Evolutionary conservation across 1,140 invertebrate genomes (phyloP).

Genomic region (Drosophila pachea): DNA sequence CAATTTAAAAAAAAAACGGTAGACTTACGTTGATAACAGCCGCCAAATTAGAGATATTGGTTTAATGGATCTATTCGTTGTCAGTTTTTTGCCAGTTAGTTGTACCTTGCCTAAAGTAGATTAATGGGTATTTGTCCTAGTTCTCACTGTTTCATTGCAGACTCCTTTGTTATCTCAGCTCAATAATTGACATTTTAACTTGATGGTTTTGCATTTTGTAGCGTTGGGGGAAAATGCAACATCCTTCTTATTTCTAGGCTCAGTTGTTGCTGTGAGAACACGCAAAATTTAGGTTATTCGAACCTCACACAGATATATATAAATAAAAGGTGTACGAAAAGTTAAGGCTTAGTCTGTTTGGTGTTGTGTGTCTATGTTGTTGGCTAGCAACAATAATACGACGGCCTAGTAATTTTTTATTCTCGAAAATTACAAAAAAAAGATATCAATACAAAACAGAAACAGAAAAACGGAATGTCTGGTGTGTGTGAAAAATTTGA

Average conservation of each 20-base stretch:
- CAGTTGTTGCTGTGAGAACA: conserved; percentile 32
- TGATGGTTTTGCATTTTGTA: conserved; percentile 47
- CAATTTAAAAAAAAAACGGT: too few species aligned
- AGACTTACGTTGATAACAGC: too few species aligned
- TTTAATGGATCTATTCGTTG: too few species aligned
- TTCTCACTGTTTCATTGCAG: conserved; percentile 21
- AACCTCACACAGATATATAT: conserved; percentile 28
- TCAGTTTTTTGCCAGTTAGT: too few species aligned
- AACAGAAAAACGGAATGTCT: too few species aligned
- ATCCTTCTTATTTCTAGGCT: conserved; percentile 29
- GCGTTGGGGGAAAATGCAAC: conserved; percentile 40
- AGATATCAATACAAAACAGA: background rate
- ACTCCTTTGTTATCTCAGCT: conserved; percentile 34
- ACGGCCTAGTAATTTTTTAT: conserved; percentile 23
- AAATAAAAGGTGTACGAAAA: conserved; percentile 55
- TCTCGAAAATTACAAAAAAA: background rate
- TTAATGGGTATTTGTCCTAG: conserved; percentile 66
- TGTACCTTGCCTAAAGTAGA: background rate
- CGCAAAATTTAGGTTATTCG: conserved; percentile 61
- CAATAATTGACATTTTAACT: conserved; percentile 46
- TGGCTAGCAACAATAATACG: conserved; percentile 56
- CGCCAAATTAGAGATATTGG: too few species aligned
- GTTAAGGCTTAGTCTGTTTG: conserved; percentile 42
- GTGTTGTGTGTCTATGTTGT: conserved; percentile 35
- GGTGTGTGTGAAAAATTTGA: too few species aligned